phyloP scores from a whole-genome alignment of 2,888 invertebrate species.

The Arctia plantaginis region DNA sequence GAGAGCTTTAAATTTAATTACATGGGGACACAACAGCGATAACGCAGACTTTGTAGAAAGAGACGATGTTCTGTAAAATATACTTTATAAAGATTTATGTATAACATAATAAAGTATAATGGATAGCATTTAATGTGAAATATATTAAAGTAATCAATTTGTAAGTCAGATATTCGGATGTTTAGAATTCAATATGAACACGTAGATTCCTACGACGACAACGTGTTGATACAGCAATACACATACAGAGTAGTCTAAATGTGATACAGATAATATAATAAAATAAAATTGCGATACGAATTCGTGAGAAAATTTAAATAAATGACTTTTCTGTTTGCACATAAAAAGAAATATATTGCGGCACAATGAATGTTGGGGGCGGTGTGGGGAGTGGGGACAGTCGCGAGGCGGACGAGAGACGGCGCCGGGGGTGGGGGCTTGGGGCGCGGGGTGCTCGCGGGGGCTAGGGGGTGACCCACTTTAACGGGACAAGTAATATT shows the following conservation, averaged over 20 bases:
- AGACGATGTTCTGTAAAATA: conserved; percentile 47
- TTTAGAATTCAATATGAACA: conserved; percentile 35
- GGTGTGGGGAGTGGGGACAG: conserved; percentile 76
- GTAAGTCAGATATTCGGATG: conserved; percentile 18
- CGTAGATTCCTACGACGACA: conserved; percentile 40
- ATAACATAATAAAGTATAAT: conserved; percentile 18
- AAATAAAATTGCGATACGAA: conserved; percentile 86
- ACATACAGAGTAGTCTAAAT: conserved; percentile 79
- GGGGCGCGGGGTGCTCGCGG: conserved; percentile 57
- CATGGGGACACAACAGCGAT: conserved; percentile 78
- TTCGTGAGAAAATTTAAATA: conserved; percentile 87
- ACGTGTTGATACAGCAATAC: conserved; percentile 61
- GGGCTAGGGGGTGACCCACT: conserved; percentile 84
- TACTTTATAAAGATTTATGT: conserved; percentile 27
- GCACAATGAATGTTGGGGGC: conserved; percentile 86
- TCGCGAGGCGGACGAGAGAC: conserved; percentile 77
- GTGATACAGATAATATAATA: conserved; percentile 86
- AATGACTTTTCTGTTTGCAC: conserved; percentile 87
- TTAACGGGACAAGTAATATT: conserved; percentile 87
- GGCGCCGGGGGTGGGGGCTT: conserved; percentile 59
- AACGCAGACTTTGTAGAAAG: conserved; percentile 61
- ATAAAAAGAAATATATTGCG: conserved; percentile 87
- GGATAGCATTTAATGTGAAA: conserved; percentile 15
- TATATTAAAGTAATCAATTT: conserved; percentile 26
- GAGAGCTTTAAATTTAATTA: conserved; percentile 84